Base-by-base conservation (phyloP, 2,797 vertebrate species). In the Sciurus carolinensis region DNA sequence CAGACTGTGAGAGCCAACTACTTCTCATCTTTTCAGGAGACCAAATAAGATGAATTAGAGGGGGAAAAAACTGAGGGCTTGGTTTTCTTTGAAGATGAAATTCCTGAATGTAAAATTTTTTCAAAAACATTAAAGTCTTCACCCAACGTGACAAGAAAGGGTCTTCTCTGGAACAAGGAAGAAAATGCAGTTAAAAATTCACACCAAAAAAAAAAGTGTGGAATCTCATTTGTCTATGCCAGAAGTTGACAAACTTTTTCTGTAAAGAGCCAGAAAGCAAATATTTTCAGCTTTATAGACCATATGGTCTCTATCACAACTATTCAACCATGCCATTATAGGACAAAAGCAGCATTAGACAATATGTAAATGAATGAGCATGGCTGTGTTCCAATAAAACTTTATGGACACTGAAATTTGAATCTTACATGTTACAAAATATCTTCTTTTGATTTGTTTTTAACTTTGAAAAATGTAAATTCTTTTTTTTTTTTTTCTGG, bases 231-330 rank as follows among this genome's bases (percentile, higher is more conserved):
- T 75, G 69, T 64, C 73, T 91, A 33, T 28, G 22, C 36, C 75
- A 76, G 71, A 20, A 8, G n/a, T 50, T 80, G 75, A 89, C 90
- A 89, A 85, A 66, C 28, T 77, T 82, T 76, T 93, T 44, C 87
- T 92, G 30, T 66, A 72, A 90, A 81, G 47, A 82, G 64, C 20
- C 85, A 90, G 79, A 94, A 95, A 81, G 76, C 57, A 92, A 96
- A 92, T 92, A 87, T 89, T 87, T 96, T 83, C 42, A 87, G 44
- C 26, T 90, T 89, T 83, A 72, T 11, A 92, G 75, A 72, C 90
- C 77, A 33, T 54, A 47, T 14, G 17, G 84, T 89, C 64, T 90
- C 75, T 76, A 33, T 88, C 82, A 92, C 44, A 52, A 52, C 36
- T 64, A 59, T 50, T 90, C 69, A 75, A 7, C 26, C 39, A 52